phyloP scores from a whole-genome alignment of 2,113 vertebrate species.

The Gadus macrocephalus region DNA sequence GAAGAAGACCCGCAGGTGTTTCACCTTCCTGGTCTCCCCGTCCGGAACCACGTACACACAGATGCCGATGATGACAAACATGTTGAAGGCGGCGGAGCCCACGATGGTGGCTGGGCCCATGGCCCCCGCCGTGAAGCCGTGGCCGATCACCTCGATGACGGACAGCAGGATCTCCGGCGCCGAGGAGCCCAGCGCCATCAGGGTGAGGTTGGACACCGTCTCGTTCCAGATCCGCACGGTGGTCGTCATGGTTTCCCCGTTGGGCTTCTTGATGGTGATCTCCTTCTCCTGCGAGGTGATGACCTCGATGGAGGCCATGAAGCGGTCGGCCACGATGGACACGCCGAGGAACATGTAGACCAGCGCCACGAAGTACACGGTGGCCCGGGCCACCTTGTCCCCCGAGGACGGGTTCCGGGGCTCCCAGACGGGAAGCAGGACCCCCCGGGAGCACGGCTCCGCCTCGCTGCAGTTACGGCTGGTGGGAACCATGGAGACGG shows the following conservation, averaged over 20 bases:
- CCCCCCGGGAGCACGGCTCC: constrained; percentile 80
- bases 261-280: constrained; percentile 86
- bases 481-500: constrained; percentile 60
- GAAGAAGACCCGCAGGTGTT: constrained; percentile 95
- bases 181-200: constrained; percentile 96
- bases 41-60: constrained; percentile 96
- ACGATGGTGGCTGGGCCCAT: constrained; percentile 95
- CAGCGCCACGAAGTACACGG: constrained; percentile 92
- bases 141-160: constrained; percentile 90
- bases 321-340: too few species aligned
- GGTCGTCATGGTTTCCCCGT: constrained; percentile 81
- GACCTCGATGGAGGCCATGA: too few species aligned
- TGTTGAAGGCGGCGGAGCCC: constrained; percentile 96
- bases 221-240: constrained; percentile 98
- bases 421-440: constrained; percentile 92
- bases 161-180: constrained; percentile 96
- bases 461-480: constrained; percentile 77
- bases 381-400: constrained; percentile 95
- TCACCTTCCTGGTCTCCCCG: constrained; percentile 92
- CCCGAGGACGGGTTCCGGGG: constrained; percentile 92
- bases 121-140: constrained; percentile 85
- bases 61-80: constrained; percentile 97
- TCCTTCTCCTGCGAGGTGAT: constrained; percentile 97
- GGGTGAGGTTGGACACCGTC: constrained; percentile 6
- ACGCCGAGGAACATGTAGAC: too few species aligned